Evolutionary conservation across 1,140 invertebrate species (phyloP).

Genomic region (Asobara japonica): DNA sequence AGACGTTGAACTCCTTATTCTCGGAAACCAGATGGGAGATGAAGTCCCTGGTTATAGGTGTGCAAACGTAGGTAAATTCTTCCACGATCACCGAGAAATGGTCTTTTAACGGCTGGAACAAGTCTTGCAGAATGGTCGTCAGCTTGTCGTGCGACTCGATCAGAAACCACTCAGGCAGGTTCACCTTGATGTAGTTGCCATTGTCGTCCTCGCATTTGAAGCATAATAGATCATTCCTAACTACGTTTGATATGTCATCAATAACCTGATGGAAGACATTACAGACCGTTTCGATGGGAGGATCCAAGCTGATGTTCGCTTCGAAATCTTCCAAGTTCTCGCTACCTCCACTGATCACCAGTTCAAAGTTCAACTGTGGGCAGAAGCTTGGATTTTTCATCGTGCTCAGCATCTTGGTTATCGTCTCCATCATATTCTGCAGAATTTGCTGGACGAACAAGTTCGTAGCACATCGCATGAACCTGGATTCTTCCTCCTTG

Average conservation of each 20-base stretch:
- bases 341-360: not conserved
- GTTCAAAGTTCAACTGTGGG: constrained; percentile 54
- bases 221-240: constrained; percentile 53
- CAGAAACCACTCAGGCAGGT: constrained; percentile 56
- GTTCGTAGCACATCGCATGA: constrained; percentile 53
- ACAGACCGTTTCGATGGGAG: constrained; percentile 51
- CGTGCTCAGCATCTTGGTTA: constrained; percentile 53
- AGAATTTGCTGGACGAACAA: constrained; percentile 59
- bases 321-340: constrained; percentile 46
- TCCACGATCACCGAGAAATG: constrained; percentile 38
- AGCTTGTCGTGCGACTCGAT: constrained; percentile 50
- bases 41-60: constrained; percentile 33
- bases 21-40: constrained; percentile 34
- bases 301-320: constrained; percentile 47
- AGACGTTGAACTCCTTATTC: constrained; percentile 44
- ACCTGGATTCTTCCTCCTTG: constrained; percentile 28
- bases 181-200: constrained; percentile 49
- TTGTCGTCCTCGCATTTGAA: constrained; percentile 49
- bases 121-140: constrained; percentile 42
- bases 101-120: constrained; percentile 51
- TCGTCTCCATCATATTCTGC: constrained; percentile 56
- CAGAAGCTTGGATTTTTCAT: constrained; percentile 45
- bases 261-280: constrained; percentile 51
- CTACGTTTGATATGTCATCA: constrained; percentile 48
- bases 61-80: constrained; percentile 39